Base-by-base conservation (phyloP, 2,797 vertebrate genomes). In the Pangasius sanitwongsei region DNA sequence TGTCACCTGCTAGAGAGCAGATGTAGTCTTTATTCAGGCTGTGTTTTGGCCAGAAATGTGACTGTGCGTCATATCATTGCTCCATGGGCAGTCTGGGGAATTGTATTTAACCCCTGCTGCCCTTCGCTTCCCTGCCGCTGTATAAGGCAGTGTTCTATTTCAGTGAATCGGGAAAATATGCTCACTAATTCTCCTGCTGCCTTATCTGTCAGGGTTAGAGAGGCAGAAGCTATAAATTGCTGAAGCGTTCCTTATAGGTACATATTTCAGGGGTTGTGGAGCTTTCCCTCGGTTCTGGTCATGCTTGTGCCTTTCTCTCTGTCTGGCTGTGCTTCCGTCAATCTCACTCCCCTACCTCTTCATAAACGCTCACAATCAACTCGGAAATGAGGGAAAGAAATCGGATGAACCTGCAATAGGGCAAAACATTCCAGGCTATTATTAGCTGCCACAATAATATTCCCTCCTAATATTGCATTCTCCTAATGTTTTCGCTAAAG, bases 111-210 rank as follows among this genome's bases (percentile, higher is more conserved):
- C 95, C 95, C 92, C 89, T 93, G 93, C 89, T 93, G 93, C 92
- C 91, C 87, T 92, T 81, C 9, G 31, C 92, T 89, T 94, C 93
- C 3, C 59, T 86, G 83, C 63, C 75, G 85, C 93, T 97, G 93
- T 96, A 96, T 96, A 96, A 95, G 96, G 96, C 95, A 95, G 95
- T 96, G 96, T 96, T 96, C 96, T 96, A 93, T 96, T 96, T 96
- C 93, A 87, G 94, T 92, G 88, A 91, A 85, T 84, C 89, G 87
- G 89, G 90, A 93, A 93, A 90, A 93, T 69, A 88, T 88, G 87
- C 77, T 48, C 83, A 55, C 88, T 94, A 94, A 91, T 92, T 94
- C 92, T 94, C 83, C 91, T 91, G 90, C 94, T 94, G 92, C 93
- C 93, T 96, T 94, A 94, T 95, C 95, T 77, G 93, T 75, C 88